Evolutionary conservation across 2,113 vertebrate species (phyloP).

Genomic region (Triplophysa tibetana): DNA sequence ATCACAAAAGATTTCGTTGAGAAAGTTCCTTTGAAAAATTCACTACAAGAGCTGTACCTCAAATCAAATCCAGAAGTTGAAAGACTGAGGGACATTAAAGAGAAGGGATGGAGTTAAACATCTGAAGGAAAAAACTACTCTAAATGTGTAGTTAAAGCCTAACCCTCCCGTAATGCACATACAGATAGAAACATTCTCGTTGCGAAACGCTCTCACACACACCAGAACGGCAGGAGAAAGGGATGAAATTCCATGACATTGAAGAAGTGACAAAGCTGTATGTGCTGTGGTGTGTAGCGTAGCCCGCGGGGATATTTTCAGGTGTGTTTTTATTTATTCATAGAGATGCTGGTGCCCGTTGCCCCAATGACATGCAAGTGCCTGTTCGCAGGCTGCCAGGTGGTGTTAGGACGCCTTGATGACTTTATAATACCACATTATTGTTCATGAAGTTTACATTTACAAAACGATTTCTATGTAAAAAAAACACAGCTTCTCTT

Average conservation of each 20-base stretch:
- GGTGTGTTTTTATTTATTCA: slow-evolving; percentile 51
- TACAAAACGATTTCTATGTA: neutral
- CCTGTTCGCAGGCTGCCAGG: slow-evolving; percentile 33
- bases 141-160: slow-evolving; percentile 24
- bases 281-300: slow-evolving; percentile 14
- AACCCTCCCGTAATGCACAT: neutral
- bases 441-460: neutral
- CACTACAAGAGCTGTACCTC: slow-evolving; percentile 25
- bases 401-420: slow-evolving; percentile 14
- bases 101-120: slow-evolving; percentile 19
- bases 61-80: slow-evolving; percentile 55
- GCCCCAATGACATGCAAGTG: slow-evolving; percentile 40
- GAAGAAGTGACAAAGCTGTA: slow-evolving; percentile 27
- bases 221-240: neutral
- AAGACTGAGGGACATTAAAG: slow-evolving; percentile 8
- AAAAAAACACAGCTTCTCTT: no score
- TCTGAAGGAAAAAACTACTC: slow-evolving; percentile 18
- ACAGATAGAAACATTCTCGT: neutral
- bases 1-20: slow-evolving; percentile 10
- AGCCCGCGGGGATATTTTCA: slow-evolving; percentile 41
- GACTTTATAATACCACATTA: neutral
- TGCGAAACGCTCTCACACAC: slow-evolving; percentile 1
- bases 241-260: slow-evolving; percentile 50
- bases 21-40: slow-evolving; percentile 19
- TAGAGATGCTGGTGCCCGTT: slow-evolving; percentile 25